phyloP scores from a whole-genome alignment of 2,888 invertebrate species.

The Choristoneura rosaceana region DNA sequence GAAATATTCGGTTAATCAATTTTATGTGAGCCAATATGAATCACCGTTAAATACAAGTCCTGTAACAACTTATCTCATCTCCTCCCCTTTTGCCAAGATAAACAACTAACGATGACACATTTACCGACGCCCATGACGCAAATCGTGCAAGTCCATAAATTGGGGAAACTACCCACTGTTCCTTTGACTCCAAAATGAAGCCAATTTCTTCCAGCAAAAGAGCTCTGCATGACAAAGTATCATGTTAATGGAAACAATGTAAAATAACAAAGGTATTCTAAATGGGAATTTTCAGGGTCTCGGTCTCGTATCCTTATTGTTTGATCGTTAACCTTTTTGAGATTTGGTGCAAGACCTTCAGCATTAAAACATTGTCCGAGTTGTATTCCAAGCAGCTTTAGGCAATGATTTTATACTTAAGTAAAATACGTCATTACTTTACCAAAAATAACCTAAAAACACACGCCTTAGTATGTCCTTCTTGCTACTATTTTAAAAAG shows the following conservation, averaged over 20 bases:
- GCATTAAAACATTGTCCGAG: background rate
- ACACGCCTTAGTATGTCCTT: too few relatives aligned
- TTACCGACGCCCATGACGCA: constrained; percentile 26
- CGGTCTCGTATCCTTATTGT: background rate
- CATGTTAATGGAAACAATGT: background rate
- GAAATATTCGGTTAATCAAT: too few relatives aligned
- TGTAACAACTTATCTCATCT: constrained; percentile 41
- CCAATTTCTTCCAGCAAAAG: background rate
- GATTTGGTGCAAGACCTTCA: background rate
- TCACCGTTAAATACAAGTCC: too few relatives aligned
- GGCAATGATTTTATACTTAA: too few relatives aligned
- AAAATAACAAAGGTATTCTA: constrained; percentile 3
- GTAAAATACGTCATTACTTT: too few relatives aligned
- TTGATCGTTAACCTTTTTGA: background rate
- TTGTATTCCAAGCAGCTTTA: background rate
- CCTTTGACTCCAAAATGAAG: background rate
- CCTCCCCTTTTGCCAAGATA: constrained; percentile 47
- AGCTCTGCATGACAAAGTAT: background rate
- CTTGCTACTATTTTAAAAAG: too few relatives aligned
- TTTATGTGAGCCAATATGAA: too few relatives aligned
- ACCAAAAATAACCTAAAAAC: too few relatives aligned
- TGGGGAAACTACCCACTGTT: constrained; percentile 3
- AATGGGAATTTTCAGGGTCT: constrained; percentile 5
- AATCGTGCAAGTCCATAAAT: constrained; percentile 26
- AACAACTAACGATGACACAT: constrained; percentile 31